Evolutionary conservation across 1,140 invertebrate species (phyloP).

Genomic region (Drosophila ogumai): DNA sequence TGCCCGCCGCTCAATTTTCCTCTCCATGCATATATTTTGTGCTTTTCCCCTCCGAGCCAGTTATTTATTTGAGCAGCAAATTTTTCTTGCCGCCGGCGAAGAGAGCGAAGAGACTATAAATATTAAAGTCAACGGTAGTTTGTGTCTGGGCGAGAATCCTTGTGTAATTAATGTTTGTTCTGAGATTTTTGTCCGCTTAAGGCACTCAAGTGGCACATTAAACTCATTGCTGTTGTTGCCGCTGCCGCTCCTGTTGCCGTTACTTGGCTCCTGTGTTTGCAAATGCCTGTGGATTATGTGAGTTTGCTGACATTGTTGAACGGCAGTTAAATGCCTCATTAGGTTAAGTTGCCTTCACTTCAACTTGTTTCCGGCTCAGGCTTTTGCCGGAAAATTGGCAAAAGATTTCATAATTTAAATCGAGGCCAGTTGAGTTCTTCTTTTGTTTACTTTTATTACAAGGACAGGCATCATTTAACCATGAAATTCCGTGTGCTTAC

Average conservation of each 20-base stretch:
- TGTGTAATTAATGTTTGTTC: slow-evolving; percentile 75
- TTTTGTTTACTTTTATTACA: slow-evolving; percentile 4
- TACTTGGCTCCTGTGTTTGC: slow-evolving; percentile 20
- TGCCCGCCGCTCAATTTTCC: slow-evolving; percentile 33
- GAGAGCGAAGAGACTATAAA: slow-evolving; percentile 58
- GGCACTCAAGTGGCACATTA: slow-evolving; percentile 68
- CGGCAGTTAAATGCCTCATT: slow-evolving; percentile 69
- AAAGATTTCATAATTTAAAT: slow-evolving; percentile 33
- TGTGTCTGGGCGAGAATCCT: slow-evolving; percentile 63
- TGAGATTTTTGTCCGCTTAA: slow-evolving; percentile 58
- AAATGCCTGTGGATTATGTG: slow-evolving; percentile 56
- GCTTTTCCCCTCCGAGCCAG: slow-evolving; percentile 10
- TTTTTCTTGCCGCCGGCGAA: slow-evolving; percentile 44
- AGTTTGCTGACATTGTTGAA: slow-evolving; percentile 70
- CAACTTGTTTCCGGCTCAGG: slow-evolving; percentile 18
- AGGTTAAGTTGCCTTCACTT: slow-evolving; percentile 48
- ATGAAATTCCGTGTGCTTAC: background rate
- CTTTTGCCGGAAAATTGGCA: slow-evolving; percentile 15
- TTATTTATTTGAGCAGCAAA: slow-evolving; percentile 74
- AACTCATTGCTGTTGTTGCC: slow-evolving; percentile 39
- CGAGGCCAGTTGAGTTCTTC: background rate
- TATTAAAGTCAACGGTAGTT: slow-evolving; percentile 75
- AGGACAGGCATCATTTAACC: background rate
- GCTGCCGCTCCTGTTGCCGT: slow-evolving; percentile 10
- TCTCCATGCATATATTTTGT: slow-evolving; percentile 3